A percentile compares a stretch with the other conserved stretches of the same genome.
phyloP scores from a whole-genome alignment of 2,888 invertebrate genomes.

The Choristoneura rosaceana region DNA sequence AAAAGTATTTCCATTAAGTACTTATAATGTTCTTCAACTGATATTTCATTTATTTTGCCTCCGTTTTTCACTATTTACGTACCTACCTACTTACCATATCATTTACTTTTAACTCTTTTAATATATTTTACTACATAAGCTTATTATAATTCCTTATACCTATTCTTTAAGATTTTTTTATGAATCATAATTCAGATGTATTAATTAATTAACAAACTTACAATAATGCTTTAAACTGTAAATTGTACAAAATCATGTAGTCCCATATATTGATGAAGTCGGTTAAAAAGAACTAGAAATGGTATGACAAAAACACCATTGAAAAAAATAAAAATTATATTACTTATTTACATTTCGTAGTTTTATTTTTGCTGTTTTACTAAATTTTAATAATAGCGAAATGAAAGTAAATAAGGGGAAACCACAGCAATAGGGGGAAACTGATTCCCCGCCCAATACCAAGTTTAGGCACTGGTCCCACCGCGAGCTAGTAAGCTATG shows the following conservation, averaged over 20 bases:
- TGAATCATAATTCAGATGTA: constrained; percentile 20
- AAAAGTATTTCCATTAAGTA: constrained; percentile 31
- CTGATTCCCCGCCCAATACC: no score
- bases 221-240: constrained; percentile 51
- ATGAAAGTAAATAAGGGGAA: no score
- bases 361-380: not conserved
- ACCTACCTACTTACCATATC: not conserved
- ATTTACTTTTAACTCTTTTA: constrained; percentile 2
- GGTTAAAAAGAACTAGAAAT: constrained; percentile 10
- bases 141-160: constrained; percentile 1
- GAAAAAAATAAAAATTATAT: constrained; percentile 1
- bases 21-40: not conserved
- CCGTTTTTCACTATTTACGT: not conserved
- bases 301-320: not conserved
- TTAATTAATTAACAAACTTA: constrained; percentile 34
- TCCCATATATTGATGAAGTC: constrained; percentile 7
- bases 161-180: constrained; percentile 22
- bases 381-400: no score
- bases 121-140: not conserved
- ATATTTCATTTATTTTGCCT: not conserved
- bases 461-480: no score
- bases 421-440: no score
- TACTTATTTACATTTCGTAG: constrained; percentile 1
- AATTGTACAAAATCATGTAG: constrained; percentile 53
- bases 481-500: no score